Evolutionary conservation across 1,140 invertebrate species (phyloP), one percentile per base, ranked within the genome.

Genomic region (Eciton burchellii): DNA sequence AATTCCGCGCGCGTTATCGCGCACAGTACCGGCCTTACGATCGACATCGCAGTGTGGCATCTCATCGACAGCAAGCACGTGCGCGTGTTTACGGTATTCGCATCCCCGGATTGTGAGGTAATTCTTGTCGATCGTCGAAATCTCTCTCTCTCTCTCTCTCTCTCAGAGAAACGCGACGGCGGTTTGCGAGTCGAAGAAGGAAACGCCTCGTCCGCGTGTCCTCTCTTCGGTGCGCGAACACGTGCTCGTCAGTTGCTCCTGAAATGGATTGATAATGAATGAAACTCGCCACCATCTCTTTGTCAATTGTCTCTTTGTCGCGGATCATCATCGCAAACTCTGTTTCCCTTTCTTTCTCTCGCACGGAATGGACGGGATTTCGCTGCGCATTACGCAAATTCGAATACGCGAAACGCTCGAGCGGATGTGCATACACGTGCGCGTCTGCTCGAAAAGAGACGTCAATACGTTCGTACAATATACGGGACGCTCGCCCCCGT

Each of bases 1-100:
- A 73, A 85, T 89, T 56, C 66, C 21, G 29, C 60, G 65, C 49
- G 41, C 60, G 35, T 54, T 43, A 52, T n/a, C n/a, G n/a, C n/a
- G n/a, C n/a, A n/a, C n/a, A n/a, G n/a, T n/a, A n/a, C n/a, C n/a
- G n/a, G n/a, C n/a, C n/a, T n/a, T n/a, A n/a, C n/a, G n/a, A n/a
- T n/a, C n/a, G n/a, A n/a, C n/a, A n/a, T 24, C 26, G 59, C 43
- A 19, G 19, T 11, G 5, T 11, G 19, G 24, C 0, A 68, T 68
- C 47, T 6, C n/a, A n/a, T n/a, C n/a, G n/a, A n/a, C n/a, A n/a
- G n/a, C n/a, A n/a, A n/a, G n/a, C n/a, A n/a, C n/a, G n/a, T n/a
- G n/a, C n/a, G n/a, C n/a, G n/a, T n/a, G n/a, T n/a, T n/a, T n/a
- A n/a, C n/a, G n/a, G n/a, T n/a, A n/a, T n/a, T n/a, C n/a, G n/a